These are phyloP conservation scores for Stichodactyla helianthus DNA, from an alignment of 64 coral and sea anemone genomes.

Conservation along the genomic window DNA sequence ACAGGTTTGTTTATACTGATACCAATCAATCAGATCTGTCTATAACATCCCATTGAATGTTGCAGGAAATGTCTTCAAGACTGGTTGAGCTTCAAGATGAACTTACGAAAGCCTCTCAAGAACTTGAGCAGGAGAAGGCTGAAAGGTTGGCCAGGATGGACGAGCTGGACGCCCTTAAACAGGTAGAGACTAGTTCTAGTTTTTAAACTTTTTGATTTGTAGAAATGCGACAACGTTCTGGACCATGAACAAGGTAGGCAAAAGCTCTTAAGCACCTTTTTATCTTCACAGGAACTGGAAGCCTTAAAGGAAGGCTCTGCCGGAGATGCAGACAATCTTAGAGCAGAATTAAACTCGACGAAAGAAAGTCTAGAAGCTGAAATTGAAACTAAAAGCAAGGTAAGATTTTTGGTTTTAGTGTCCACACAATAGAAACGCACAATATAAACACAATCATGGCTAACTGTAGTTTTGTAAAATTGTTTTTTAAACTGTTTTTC, in stretches of 20 bases:
- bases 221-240: too few relatives aligned
- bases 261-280: neutral
- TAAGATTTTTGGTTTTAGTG: neutral
- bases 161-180: constrained; percentile 73
- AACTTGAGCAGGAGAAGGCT: constrained; percentile 74
- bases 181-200: constrained; percentile 26
- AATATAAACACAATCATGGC: too few relatives aligned
- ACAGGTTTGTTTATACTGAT: too few relatives aligned
- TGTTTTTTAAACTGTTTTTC: neutral
- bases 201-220: neutral
- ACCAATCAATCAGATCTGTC: too few relatives aligned
- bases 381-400: constrained; percentile 60
- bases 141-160: constrained; percentile 39
- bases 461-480: neutral
- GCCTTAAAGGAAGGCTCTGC: constrained; percentile 68
- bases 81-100: constrained; percentile 68
- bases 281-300: constrained; percentile 54
- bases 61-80: constrained; percentile 64
- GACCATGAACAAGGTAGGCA: too few relatives aligned
- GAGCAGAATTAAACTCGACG: constrained; percentile 72
- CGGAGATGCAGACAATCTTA: constrained; percentile 58
- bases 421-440: too few relatives aligned
- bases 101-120: constrained; percentile 45
- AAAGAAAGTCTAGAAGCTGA: constrained; percentile 78
- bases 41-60: neutral